Conservation (phyloP, 2,888 invertebrate species). For the Acrobasis suavella region DNA sequence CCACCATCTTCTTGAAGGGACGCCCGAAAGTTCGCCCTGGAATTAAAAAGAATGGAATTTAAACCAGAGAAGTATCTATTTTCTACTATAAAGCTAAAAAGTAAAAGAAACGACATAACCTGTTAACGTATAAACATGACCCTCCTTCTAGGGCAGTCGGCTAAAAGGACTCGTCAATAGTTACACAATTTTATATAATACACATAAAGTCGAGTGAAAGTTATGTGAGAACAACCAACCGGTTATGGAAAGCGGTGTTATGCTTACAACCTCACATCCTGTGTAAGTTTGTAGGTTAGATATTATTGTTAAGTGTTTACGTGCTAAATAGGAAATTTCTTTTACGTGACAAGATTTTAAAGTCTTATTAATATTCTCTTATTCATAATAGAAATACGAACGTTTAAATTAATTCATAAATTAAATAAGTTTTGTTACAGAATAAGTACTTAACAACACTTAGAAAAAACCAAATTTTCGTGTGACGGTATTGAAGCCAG, state of each 20-base stretch:
- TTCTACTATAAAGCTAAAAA: too few relatives aligned
- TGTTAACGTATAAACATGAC: not conserved
- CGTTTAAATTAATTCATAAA: too few relatives aligned
- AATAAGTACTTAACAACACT: too few relatives aligned
- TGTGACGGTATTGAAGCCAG: too few relatives aligned
- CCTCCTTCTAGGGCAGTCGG: conserved; percentile 1
- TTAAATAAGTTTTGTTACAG: too few relatives aligned
- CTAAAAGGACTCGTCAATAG: not conserved
- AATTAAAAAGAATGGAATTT: conserved; percentile 28
- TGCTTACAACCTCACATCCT: not conserved
- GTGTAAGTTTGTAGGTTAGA: not conserved
- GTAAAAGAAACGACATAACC: not conserved
- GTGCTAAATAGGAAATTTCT: not conserved
- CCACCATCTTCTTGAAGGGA: conserved; percentile 72
- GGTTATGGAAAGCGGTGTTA: not conserved
- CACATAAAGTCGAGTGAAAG: conserved; percentile 2
- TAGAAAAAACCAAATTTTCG: too few relatives aligned
- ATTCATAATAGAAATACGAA: too few relatives aligned
- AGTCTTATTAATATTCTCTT: too few relatives aligned
- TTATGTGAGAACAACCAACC: not conserved
- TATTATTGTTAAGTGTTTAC: not conserved
- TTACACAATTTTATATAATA: conserved; percentile 14
- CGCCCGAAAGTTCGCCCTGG: conserved; percentile 71
- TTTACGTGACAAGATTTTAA: not conserved
- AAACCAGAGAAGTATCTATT: too few relatives aligned